Evolutionary conservation across 2,797 vertebrate species (phyloP).

Genomic region (Phrynocephalus guinanensis): DNA sequence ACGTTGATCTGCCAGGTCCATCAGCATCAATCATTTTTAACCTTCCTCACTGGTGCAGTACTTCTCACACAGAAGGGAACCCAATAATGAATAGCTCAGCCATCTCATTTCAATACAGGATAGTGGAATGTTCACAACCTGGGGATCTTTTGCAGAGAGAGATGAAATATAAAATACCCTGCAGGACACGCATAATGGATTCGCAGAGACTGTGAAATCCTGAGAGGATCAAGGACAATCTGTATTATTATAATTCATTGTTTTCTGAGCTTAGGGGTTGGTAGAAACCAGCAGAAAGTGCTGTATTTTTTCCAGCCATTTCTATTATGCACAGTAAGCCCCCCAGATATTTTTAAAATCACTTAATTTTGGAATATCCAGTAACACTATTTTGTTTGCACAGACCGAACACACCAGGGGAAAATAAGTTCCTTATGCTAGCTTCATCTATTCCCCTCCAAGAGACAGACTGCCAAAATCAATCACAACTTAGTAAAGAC

Average conservation of each 20-base stretch:
- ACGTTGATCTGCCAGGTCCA: not conserved
- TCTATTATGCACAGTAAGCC: slow-evolving; percentile 27
- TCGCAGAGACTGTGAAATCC: slow-evolving; percentile 24
- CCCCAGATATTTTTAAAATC: slow-evolving; percentile 37
- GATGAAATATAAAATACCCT: slow-evolving; percentile 11
- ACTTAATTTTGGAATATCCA: slow-evolving; percentile 45
- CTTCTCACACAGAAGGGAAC: slow-evolving; percentile 3
- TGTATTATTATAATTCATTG: slow-evolving; percentile 39
- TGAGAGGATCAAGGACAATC: slow-evolving; percentile 39
- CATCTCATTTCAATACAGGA: slow-evolving; percentile 9
- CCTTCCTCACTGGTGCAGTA: slow-evolving; percentile 9
- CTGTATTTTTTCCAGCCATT: not conserved
- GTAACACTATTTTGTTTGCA: slow-evolving; percentile 22
- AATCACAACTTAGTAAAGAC: slow-evolving; percentile 30
- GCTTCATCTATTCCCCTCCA: not conserved
- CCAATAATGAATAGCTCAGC: not conserved
- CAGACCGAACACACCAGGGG: slow-evolving; percentile 26
- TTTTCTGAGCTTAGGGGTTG: slow-evolving; percentile 23
- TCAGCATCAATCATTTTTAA: slow-evolving; percentile 7
- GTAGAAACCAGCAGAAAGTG: slow-evolving; percentile 27
- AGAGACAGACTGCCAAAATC: slow-evolving; percentile 23
- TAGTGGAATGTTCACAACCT: not conserved
- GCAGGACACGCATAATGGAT: not conserved
- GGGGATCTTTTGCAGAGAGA: not conserved
- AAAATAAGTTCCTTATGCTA: slow-evolving; percentile 20